These are phyloP conservation scores for Zaprionus ornatus DNA, from an alignment of 1,140 invertebrate species.

Conservation along the genomic window DNA sequence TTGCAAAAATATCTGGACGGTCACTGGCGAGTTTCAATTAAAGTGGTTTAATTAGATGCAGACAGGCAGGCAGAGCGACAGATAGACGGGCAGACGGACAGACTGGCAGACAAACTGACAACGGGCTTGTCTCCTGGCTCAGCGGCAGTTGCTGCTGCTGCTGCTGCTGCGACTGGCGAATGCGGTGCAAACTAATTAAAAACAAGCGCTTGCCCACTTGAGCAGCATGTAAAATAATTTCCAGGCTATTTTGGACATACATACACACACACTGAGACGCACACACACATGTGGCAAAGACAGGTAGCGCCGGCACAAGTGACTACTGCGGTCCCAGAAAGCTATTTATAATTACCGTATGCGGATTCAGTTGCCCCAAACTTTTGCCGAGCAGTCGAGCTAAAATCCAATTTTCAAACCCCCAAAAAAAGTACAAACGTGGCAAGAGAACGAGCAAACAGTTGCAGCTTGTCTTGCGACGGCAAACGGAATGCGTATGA, in stretches of 20 bases:
- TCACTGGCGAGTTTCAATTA: slow-evolving; percentile 44
- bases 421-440: neutral
- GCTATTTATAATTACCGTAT: slow-evolving; percentile 53
- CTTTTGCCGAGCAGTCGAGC: slow-evolving; percentile 28
- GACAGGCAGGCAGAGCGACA: slow-evolving; percentile 2
- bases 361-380: slow-evolving; percentile 36
- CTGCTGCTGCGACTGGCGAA: neutral
- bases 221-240: slow-evolving; percentile 55
- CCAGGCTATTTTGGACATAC: slow-evolving; percentile 18
- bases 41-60: slow-evolving; percentile 39
- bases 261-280: neutral
- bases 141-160: neutral
- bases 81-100: neutral
- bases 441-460: neutral
- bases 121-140: neutral
- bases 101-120: neutral
- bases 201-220: slow-evolving; percentile 49
- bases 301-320: slow-evolving; percentile 5
- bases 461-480: neutral
- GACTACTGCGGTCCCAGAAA: slow-evolving; percentile 36
- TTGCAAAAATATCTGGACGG: slow-evolving; percentile 33
- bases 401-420: slow-evolving; percentile 35
- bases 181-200: slow-evolving; percentile 54
- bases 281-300: neutral
- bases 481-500: neutral